Percentiles rank a stretch among this genome's conserved stretches.
These are phyloP conservation scores for Echeneis naucrates DNA, from an alignment of 2,797 vertebrate species.

Conservation along the genomic window DNA sequence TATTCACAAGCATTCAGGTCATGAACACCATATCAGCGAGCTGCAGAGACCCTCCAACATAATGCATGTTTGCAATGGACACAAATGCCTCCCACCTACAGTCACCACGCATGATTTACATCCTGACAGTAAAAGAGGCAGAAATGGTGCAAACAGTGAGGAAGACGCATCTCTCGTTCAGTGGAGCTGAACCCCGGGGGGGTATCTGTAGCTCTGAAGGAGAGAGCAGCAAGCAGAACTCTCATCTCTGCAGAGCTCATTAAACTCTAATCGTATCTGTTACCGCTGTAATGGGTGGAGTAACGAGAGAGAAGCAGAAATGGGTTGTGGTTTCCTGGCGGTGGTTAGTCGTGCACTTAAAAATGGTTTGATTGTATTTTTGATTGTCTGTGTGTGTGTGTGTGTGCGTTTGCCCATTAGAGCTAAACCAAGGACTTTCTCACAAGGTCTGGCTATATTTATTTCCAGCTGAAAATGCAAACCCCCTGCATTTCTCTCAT, in stretches of 20 bases:
- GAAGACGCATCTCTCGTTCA: slow-evolving; percentile 23
- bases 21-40: background rate
- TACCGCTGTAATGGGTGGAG: slow-evolving; percentile 63
- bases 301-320: slow-evolving; percentile 55
- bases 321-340: slow-evolving; percentile 64
- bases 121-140: slow-evolving; percentile 28
- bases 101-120: slow-evolving; percentile 18
- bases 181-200: slow-evolving; percentile 59
- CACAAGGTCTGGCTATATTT: slow-evolving; percentile 45
- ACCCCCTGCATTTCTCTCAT: slow-evolving; percentile 34
- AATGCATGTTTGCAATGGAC: slow-evolving; percentile 12
- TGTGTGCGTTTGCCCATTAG: slow-evolving; percentile 21
- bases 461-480: slow-evolving; percentile 52
- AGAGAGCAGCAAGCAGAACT: slow-evolving; percentile 46
- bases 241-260: slow-evolving; percentile 80
- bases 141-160: slow-evolving; percentile 25
- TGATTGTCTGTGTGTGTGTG: slow-evolving; percentile 30
- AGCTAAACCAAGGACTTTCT: slow-evolving; percentile 42
- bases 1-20: background rate
- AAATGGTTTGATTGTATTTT: slow-evolving; percentile 22
- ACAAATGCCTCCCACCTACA: slow-evolving; percentile 7
- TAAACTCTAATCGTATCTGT: slow-evolving; percentile 77
- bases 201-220: slow-evolving; percentile 55
- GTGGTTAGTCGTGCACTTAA: slow-evolving; percentile 45
- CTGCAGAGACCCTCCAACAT: background rate